A percentile compares a stretch with the other conserved stretches of the same genome.
These are phyloP conservation scores for Ailuropoda melanoleuca DNA, from an alignment of 2,113 vertebrate species.

Conservation along the genomic window DNA sequence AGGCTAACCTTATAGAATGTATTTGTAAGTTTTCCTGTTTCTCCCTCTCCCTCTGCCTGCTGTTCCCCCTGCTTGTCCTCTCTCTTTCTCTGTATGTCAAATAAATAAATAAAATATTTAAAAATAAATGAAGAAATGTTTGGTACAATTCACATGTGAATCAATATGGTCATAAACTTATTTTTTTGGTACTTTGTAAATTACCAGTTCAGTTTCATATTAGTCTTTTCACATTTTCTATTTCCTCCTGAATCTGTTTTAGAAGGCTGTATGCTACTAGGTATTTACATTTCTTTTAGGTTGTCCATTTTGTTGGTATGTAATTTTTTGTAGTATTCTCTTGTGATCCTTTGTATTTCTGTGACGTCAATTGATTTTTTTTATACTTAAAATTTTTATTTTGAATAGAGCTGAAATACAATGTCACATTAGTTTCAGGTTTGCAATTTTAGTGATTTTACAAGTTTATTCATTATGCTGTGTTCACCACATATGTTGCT, in stretches of 20 bases:
- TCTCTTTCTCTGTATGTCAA: too few species aligned
- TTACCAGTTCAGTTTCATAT: neutral
- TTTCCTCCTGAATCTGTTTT: neutral
- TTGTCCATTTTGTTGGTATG: neutral
- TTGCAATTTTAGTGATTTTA: neutral
- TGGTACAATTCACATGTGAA: neutral
- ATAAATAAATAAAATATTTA: too few species aligned
- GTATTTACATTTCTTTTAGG: neutral
- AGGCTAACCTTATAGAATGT: neutral
- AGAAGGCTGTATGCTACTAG: neutral
- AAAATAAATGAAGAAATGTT: neutral
- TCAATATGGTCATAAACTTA: neutral
- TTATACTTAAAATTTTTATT: neutral
- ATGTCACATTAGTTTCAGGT: neutral
- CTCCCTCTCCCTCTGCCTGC: too few species aligned
- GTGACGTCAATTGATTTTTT: neutral
- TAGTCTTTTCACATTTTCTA: neutral
- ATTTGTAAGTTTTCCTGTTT: neutral
- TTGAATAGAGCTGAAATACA: neutral
- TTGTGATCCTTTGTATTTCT: neutral
- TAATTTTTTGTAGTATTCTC: neutral
- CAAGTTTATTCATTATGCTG: neutral
- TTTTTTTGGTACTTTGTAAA: neutral
- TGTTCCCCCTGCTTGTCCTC: too few species aligned
- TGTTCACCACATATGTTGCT: neutral